Conservation (phyloP, 1,140 invertebrate genomes). For the Stegodyphus mimosarum region DNA sequence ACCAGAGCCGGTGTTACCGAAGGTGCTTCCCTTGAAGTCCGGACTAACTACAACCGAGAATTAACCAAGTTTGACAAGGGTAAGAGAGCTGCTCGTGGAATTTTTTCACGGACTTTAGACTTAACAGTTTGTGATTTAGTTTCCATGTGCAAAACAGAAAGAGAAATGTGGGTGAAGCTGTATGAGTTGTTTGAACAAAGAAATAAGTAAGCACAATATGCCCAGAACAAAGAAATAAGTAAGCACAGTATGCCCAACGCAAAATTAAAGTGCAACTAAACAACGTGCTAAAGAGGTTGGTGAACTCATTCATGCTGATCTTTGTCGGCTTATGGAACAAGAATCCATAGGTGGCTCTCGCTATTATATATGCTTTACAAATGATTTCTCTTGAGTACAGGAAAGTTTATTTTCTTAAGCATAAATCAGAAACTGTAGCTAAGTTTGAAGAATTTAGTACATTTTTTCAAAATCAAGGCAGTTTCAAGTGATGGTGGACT, state of each 20-base stretch:
- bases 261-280: too few species aligned
- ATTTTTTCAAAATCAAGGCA: too few species aligned
- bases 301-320: too few species aligned
- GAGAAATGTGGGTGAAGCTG: slow-evolving; percentile 6
- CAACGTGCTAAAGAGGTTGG: too few species aligned
- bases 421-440: too few species aligned
- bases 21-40: background rate
- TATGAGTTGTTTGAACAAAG: slow-evolving; percentile 1
- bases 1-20: slow-evolving; percentile 3
- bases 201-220: background rate
- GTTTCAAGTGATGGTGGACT: too few species aligned
- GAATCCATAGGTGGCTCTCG: too few species aligned
- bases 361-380: too few species aligned
- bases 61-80: slow-evolving; percentile 6
- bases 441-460: too few species aligned
- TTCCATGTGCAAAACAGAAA: background rate
- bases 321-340: too few species aligned
- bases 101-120: background rate
- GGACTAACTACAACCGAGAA: background rate
- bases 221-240: background rate
- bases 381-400: too few species aligned
- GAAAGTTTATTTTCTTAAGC: too few species aligned
- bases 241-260: background rate
- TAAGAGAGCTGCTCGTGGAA: slow-evolving; percentile 4
- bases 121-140: slow-evolving; percentile 6